Conservation (phyloP, 2,888 invertebrate genomes). For the Microplitis manilae region DNA sequence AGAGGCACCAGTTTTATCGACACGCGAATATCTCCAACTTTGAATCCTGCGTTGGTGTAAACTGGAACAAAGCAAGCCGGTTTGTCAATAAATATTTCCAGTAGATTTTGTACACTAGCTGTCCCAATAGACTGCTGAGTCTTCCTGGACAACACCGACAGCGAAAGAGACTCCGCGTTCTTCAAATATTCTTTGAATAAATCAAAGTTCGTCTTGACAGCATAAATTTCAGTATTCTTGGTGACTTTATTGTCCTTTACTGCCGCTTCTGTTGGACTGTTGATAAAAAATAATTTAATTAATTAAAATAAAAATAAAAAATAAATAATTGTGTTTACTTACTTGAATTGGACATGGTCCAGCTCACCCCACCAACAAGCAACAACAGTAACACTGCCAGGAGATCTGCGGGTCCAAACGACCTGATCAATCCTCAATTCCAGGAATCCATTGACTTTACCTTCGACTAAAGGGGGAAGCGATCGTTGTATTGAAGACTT, state of each 20-base stretch:
- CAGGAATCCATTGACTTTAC: conserved; percentile 66
- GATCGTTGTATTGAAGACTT: conserved; percentile 55
- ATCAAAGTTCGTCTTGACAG: conserved; percentile 63
- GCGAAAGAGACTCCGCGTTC: conserved; percentile 65
- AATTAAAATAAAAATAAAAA: conserved; percentile 18
- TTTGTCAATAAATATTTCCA: conserved; percentile 58
- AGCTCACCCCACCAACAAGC: conserved; percentile 70
- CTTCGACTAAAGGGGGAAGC: conserved; percentile 68
- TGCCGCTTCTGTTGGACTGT: conserved; percentile 62
- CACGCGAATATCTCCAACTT: conserved; percentile 66
- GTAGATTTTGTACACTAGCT: conserved; percentile 59
- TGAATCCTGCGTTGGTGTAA: conserved; percentile 57
- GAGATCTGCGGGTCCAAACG: conserved; percentile 62
- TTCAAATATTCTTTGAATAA: conserved; percentile 67
- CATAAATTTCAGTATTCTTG: conserved; percentile 56
- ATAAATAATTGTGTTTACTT: conserved; percentile 32
- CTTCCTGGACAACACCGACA: conserved; percentile 60
- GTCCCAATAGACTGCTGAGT: conserved; percentile 60
- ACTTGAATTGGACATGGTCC: conserved; percentile 66
- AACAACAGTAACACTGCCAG: conserved; percentile 62
- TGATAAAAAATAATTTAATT: conserved; percentile 6
- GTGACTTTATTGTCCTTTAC: conserved; percentile 51
- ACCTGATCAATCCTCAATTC: conserved; percentile 66
- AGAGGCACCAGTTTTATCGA: conserved; percentile 56
- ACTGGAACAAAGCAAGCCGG: conserved; percentile 63